Conservation (phyloP, 2,888 invertebrate species). For the Lissocephala sabroskyi region DNA sequence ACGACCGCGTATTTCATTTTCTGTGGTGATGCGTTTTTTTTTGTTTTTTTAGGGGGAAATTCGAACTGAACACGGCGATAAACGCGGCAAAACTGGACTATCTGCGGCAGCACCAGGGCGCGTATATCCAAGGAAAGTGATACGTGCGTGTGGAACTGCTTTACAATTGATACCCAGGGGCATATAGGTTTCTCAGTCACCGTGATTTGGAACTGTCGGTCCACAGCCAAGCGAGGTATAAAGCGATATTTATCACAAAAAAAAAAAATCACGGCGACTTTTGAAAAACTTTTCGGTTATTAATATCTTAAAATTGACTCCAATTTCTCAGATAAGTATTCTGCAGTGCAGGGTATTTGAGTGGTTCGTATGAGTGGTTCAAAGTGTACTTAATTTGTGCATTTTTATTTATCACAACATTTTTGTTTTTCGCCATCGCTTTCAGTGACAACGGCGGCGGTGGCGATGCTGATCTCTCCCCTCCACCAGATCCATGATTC, state of each 20-base stretch:
- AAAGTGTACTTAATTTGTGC: neutral
- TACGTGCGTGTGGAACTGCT: constrained; percentile 35
- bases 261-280: too few species aligned
- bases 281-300: too few species aligned
- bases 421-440: constrained; percentile 31
- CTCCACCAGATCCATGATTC: neutral
- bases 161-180: constrained; percentile 15
- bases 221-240: too few species aligned
- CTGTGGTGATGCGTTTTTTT: neutral
- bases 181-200: too few species aligned
- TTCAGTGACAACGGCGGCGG: constrained; percentile 12
- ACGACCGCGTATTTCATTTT: constrained; percentile 34
- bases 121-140: constrained; percentile 40
- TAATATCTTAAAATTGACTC: too few species aligned
- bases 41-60: neutral
- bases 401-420: constrained; percentile 37
- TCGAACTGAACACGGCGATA: constrained; percentile 37
- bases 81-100: constrained; percentile 34
- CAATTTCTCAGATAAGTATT: too few species aligned
- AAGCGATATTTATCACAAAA: too few species aligned
- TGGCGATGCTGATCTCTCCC: neutral
- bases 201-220: too few species aligned
- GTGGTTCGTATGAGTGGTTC: too few species aligned
- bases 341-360: too few species aligned
- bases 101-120: constrained; percentile 18